phyloP scores from a whole-genome alignment of 2,888 invertebrate genomes.

The Invenusta paracnida region DNA sequence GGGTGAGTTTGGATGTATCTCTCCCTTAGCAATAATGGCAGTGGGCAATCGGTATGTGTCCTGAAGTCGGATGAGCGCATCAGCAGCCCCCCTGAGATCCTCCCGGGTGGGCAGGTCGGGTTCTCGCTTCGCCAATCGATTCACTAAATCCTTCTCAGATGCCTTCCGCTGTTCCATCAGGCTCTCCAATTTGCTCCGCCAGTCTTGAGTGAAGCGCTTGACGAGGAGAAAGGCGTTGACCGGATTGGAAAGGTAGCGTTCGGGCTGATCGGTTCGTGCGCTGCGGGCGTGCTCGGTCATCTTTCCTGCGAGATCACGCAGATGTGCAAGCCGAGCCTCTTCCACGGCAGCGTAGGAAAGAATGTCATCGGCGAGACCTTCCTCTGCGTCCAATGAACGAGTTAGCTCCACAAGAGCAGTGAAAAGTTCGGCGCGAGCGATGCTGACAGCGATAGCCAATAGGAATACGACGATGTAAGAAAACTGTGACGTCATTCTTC shows the following conservation, averaged over 20 bases:
- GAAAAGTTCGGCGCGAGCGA: too few species aligned
- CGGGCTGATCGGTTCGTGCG: not conserved
- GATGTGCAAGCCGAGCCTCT: not conserved
- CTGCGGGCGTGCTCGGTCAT: not conserved
- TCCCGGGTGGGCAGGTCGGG: not conserved
- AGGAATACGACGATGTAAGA: too few species aligned
- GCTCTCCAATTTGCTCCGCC: not conserved
- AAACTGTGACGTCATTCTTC: too few species aligned
- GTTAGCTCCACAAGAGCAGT: not conserved
- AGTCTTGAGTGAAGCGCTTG: not conserved
- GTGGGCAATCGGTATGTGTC: not conserved
- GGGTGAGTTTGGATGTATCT: slow-evolving; percentile 40
- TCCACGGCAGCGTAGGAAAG: not conserved
- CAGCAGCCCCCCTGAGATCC: not conserved
- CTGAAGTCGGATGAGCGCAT: slow-evolving; percentile 28
- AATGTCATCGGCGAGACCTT: not conserved
- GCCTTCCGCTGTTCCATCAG: not conserved
- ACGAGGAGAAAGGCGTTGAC: not conserved
- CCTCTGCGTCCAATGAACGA: not conserved
- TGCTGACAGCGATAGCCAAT: too few species aligned
- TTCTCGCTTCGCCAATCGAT: not conserved
- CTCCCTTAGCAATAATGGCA: slow-evolving; percentile 22
- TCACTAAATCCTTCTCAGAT: not conserved
- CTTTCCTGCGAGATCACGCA: not conserved
- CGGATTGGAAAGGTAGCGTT: not conserved